These are phyloP conservation scores for Agrotis puta DNA, from an alignment of 2,888 invertebrate species.

Conservation along the genomic window DNA sequence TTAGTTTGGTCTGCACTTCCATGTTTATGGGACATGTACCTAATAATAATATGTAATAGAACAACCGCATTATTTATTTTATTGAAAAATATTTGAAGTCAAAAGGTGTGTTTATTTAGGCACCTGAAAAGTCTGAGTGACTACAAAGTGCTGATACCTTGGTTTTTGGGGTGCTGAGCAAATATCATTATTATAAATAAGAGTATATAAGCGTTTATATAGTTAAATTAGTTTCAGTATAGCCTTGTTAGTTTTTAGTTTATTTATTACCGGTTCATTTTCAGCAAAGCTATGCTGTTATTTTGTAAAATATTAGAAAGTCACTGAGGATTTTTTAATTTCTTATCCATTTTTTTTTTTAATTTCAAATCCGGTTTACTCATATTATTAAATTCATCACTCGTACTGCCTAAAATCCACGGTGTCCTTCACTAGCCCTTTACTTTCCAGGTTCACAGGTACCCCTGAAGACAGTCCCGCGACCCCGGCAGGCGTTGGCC, in stretches of 20 bases:
- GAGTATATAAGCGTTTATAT: background rate
- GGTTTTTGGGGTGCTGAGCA: background rate
- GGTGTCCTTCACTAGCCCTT: no score
- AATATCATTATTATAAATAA: conserved; percentile 35
- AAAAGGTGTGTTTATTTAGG: conserved; percentile 59
- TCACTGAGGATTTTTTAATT: no score
- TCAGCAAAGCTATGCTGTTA: background rate
- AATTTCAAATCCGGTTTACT: no score
- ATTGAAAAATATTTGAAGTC: conserved; percentile 31
- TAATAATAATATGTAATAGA: background rate
- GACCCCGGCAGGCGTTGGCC: no score
- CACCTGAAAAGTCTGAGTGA: conserved; percentile 9
- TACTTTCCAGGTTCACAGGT: no score
- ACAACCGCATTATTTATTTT: conserved; percentile 16
- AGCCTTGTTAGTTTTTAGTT: background rate
- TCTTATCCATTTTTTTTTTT: no score
- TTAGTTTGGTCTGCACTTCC: background rate
- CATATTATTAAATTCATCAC: no score
- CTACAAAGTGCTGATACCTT: conserved; percentile 9
- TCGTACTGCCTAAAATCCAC: no score
- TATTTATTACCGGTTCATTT: conserved; percentile 11
- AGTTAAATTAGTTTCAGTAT: conserved; percentile 13
- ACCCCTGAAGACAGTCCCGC: no score
- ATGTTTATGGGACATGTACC: background rate
- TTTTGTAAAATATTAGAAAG: background rate